Base-by-base conservation (phyloP, 2,888 invertebrate genomes). In the Mesochorus sp. region DNA sequence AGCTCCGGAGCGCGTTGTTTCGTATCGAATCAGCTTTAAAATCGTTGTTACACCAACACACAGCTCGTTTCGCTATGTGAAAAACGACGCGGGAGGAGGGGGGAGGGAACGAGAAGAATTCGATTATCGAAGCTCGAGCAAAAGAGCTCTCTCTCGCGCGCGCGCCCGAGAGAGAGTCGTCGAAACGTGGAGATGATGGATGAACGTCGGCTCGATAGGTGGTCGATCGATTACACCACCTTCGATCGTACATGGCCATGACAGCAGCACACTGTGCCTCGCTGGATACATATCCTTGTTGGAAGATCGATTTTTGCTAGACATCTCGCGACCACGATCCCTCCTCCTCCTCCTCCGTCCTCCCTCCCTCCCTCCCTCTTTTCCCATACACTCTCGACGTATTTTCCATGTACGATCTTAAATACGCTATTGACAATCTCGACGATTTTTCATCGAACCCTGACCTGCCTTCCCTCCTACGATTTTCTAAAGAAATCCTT, bases 151-250 rank as follows among this genome's bases (percentile, higher is more conserved):
- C n/a, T n/a, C n/a, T n/a, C n/a, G n/a, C 64, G 59, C 55, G 71
- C 62, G 64, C 57, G 59, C 55, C 66, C 67, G 44, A 66, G 68
- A 31, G 19, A 47, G 79, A 81, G 67, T 80, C 80, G 80, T 72
- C 76, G 76, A 81, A 81, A 81, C 71, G 76, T n/a, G n/a, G n/a
- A 76, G 78, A 80, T 80, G 81, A 81, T 81, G 76, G 81, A 81
- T 81, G 79, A 77, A 77, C 68, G 64, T 64, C 62, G 42, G 61
- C 79, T 76, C 81, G 71, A 81, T 81, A 81, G 81, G 81, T 81
- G 81, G 81, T 75, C 81, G 77, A 81, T 81, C 81, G 81, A 81
- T 81, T 81, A 81, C 79, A 80, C n/a, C n/a, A n/a, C 75, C 75
- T 71, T 76, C 77, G 77, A 81, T 81, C 77, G 61, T 39, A 39